Conservation (phyloP, 2,888 invertebrate species). For the Agonum fuliginosum region DNA sequence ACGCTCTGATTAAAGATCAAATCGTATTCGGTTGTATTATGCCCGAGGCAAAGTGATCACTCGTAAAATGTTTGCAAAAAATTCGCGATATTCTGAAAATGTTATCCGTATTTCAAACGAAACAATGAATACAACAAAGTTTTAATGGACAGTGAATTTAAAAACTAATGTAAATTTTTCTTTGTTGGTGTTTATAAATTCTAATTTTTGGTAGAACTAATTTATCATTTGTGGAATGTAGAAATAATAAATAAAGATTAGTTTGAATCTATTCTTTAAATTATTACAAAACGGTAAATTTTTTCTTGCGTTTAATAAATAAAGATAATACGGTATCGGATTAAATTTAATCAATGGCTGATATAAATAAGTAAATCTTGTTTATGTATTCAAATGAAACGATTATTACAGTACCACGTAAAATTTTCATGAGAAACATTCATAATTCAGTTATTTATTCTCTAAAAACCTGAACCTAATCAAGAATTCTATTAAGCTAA, state of each 20-base stretch:
- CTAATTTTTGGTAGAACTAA: constrained; percentile 3
- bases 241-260: constrained; percentile 21
- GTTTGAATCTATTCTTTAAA: constrained; percentile 13
- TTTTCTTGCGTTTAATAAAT: constrained; percentile 23
- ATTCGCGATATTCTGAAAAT: too few relatives aligned
- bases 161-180: too few relatives aligned
- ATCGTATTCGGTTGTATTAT: too few relatives aligned
- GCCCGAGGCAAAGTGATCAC: too few relatives aligned
- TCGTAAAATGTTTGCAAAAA: too few relatives aligned
- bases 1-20: too few relatives aligned
- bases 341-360: constrained; percentile 16
- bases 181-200: too few relatives aligned
- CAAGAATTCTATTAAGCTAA: too few relatives aligned
- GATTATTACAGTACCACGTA: too few relatives aligned
- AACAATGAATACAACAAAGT: too few relatives aligned
- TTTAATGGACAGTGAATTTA: too few relatives aligned
- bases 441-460: neutral
- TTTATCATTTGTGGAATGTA: constrained; percentile 18
- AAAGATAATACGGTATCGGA: constrained; percentile 8
- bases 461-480: neutral
- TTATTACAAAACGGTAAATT: constrained; percentile 2
- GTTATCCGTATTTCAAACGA: too few relatives aligned
- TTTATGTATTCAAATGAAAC: constrained; percentile 9
- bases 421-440: neutral
- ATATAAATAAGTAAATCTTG: constrained; percentile 7